phyloP scores from a whole-genome alignment of 2,797 vertebrate species.

The Eulemur coronatus region DNA sequence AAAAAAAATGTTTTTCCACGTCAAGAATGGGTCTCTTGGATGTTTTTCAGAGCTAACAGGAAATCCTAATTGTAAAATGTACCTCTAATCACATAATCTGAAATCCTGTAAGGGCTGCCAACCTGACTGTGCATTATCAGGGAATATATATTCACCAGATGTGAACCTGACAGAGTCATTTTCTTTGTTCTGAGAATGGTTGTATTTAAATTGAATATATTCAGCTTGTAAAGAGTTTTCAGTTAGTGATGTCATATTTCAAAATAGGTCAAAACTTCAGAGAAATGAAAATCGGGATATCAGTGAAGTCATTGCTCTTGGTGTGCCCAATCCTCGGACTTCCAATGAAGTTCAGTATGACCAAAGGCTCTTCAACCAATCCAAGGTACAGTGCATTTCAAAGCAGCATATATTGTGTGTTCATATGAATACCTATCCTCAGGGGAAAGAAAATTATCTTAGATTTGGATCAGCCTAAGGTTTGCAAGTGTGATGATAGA shows the following conservation, averaged over 20 bases:
- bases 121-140: not conserved
- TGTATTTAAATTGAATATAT: slow-evolving; percentile 42
- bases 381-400: slow-evolving; percentile 88
- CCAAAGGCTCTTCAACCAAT: slow-evolving; percentile 97
- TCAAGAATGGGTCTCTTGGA: not conserved
- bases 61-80: slow-evolving; percentile 9
- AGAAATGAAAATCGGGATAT: slow-evolving; percentile 97
- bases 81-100: not conserved
- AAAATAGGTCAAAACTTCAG: slow-evolving; percentile 94
- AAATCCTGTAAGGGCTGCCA: not conserved
- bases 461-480: not conserved
- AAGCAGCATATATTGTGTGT: not conserved
- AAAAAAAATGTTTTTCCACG: not conserved
- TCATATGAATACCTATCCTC: not conserved
- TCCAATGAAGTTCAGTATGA: slow-evolving; percentile 95
- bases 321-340: slow-evolving; percentile 93
- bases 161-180: not conserved
- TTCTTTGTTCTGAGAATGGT: slow-evolving; percentile 38
- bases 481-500: not conserved
- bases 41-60: slow-evolving; percentile 27
- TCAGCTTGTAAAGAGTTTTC: slow-evolving; percentile 34
- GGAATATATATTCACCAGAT: not conserved
- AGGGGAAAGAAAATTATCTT: not conserved
- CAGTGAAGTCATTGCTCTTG: slow-evolving; percentile 96
- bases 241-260: slow-evolving; percentile 38